Conservation (phyloP, 2,797 vertebrate species). For the Mycteria americana region DNA sequence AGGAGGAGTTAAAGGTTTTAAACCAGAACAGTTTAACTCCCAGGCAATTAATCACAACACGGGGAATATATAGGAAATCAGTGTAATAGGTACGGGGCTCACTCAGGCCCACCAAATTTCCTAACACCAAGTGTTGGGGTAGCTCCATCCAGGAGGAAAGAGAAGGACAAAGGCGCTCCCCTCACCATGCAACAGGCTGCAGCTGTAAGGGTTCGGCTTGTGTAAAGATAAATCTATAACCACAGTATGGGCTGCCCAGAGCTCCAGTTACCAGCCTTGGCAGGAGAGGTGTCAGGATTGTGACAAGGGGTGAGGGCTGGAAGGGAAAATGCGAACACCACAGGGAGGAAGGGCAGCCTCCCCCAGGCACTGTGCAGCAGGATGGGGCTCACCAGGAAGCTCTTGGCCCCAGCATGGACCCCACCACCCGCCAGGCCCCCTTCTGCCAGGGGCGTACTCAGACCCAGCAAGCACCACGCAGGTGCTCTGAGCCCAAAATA, state of each 20-base stretch:
- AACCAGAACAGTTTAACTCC: not conserved
- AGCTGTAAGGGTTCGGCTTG: not conserved
- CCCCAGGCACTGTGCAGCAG: not conserved
- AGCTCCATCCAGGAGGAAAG: not conserved
- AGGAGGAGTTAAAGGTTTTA: not conserved
- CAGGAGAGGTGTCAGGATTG: not conserved
- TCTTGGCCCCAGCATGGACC: fast-evolving
- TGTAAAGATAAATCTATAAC: not conserved
- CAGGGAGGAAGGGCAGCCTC: not conserved
- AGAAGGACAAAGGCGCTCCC: not conserved
- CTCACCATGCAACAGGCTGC: not conserved
- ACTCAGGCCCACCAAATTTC: not conserved
- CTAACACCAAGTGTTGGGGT: not conserved
- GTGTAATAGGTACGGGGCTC: not conserved
- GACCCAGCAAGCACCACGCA: not conserved
- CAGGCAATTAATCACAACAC: not conserved
- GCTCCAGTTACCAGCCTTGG: not conserved
- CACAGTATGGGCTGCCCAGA: not conserved
- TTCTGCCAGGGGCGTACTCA: not conserved
- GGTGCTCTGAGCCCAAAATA: conserved; percentile 49
- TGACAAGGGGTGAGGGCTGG: not conserved
- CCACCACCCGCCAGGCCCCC: not conserved
- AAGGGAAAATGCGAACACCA: fast-evolving
- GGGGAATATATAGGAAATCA: not conserved
- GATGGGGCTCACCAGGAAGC: not conserved